Evolutionary conservation across 2,797 vertebrate genomes (phyloP), one percentile per base, ranked within the genome.

Genomic region (Fistularia tabacaria): DNA sequence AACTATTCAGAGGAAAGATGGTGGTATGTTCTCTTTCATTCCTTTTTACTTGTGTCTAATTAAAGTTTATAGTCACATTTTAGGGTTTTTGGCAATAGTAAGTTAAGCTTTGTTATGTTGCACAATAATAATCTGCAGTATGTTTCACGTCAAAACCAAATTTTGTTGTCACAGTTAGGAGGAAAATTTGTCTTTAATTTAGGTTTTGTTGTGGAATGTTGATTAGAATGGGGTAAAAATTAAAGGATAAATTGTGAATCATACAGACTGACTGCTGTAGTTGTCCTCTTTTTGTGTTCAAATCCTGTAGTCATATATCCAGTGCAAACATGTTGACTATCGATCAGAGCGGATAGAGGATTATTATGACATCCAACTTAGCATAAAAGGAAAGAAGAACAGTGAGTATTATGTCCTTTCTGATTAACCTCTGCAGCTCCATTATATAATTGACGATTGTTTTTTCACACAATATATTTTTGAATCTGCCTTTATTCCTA

Each of bases 301-400:
- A 61, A 49, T 54, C 76, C 84, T 83, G 1, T 76, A 99, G 97
- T 99, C 97, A 38, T 99, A 99, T 36, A 99, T 99, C 84, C 97
- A 99, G 58, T 99, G 97, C 87, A 99, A 98, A 87, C 95, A 99
- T 1, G 97, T 99, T 70, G 95, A 99, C 89, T 99, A 99, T 81
- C 92, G 96, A 39, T 99, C 96, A 50, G 97, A 99, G 87, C 90
- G 97, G 80, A 99, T 97, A 93, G 97, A 99, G 87, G 97, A 99
- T 88, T 99, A 99, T 89, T 99, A 99, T 49, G 97, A 99, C 80
- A 98, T 99, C 87, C 97, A 99, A 79, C 95, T 99, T 73, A 98
- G 96, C 87, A 99, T 99, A 91, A 99, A 99, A 92, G 97, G 97
- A 92, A 99, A 99, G 92, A 99, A 99, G 87, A 99, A 97, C 58